Evolutionary conservation across 2,888 invertebrate genomes (phyloP).

Genomic region (Volucella inanis): DNA sequence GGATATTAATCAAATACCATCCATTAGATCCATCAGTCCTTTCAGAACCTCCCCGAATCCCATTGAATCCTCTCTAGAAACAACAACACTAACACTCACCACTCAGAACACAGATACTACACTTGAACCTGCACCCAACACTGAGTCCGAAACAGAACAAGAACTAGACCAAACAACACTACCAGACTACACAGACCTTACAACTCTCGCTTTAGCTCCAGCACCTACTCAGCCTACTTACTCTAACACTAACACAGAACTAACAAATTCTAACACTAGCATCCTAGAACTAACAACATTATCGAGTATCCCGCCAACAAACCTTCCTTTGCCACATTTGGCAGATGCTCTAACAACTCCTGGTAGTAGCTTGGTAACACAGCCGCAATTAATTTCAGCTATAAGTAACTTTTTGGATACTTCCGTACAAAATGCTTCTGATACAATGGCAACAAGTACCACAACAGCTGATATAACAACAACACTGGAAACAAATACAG

Average conservation of each 20-base stretch:
- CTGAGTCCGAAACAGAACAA: not conserved
- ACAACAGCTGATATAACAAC: conserved; percentile 43
- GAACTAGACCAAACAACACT: conserved; percentile 58
- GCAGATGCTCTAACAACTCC: conserved; percentile 76
- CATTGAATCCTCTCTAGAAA: conserved; percentile 22
- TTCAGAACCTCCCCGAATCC: conserved; percentile 13
- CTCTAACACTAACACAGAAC: conserved; percentile 41
- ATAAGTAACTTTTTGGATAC: conserved; percentile 76
- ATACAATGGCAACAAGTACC: conserved; percentile 65
- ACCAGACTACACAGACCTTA: conserved; percentile 29
- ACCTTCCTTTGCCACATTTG: conserved; percentile 74
- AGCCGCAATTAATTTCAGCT: conserved; percentile 76
- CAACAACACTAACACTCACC: conserved; percentile 32
- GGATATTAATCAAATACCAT: conserved; percentile 59
- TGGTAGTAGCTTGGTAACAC: conserved; percentile 76
- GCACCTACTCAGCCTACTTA: conserved; percentile 52
- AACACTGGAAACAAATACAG: conserved; percentile 62
- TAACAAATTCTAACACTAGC: conserved; percentile 60
- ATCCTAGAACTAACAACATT: conserved; percentile 70
- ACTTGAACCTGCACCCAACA: conserved; percentile 47
- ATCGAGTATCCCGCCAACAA: conserved; percentile 74
- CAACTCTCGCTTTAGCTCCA: conserved; percentile 45
- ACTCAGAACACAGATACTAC: conserved; percentile 41
- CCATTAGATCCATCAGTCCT: conserved; percentile 39
- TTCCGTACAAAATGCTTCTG: conserved; percentile 76